Percentiles rank a stretch among this genome's conserved stretches.
These are phyloP conservation scores for Felis chaus DNA, from an alignment of 2,113 vertebrate species.

Conservation along the genomic window DNA sequence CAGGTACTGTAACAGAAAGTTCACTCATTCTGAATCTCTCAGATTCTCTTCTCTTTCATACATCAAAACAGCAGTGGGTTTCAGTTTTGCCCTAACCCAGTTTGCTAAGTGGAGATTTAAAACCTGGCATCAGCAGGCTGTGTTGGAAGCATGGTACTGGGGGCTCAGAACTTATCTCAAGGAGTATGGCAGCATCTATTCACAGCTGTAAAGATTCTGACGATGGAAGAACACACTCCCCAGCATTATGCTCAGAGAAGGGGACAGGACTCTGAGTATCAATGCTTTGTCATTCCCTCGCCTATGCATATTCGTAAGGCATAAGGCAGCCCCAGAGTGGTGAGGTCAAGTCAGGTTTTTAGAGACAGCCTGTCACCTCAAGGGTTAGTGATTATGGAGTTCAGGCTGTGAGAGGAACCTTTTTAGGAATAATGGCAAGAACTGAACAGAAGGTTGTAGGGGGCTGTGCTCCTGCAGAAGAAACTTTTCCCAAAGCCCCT, in stretches of 20 bases:
- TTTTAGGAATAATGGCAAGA: neutral
- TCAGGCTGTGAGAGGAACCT: neutral
- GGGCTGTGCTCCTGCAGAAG: neutral
- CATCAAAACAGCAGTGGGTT: neutral
- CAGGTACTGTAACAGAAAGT: neutral
- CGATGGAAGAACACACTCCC: neutral
- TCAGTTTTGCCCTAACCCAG: neutral
- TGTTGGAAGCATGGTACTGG: neutral
- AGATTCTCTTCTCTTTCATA: neutral
- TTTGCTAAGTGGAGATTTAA: neutral
- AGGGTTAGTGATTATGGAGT: neutral
- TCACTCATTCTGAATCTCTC: neutral
- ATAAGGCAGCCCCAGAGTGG: neutral
- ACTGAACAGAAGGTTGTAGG: neutral
- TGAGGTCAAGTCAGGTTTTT: neutral
- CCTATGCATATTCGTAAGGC: neutral
- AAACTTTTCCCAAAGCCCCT: neutral
- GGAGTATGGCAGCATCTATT: neutral
- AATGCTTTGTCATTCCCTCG: neutral
- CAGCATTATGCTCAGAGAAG: neutral
- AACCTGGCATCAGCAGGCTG: neutral
- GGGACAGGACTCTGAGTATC: neutral
- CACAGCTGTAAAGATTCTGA: neutral
- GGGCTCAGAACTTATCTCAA: neutral
- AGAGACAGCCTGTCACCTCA: neutral